These are phyloP conservation scores for Oophaga sylvatica DNA, from an alignment of 2,797 vertebrate genomes.

Conservation along the genomic window DNA sequence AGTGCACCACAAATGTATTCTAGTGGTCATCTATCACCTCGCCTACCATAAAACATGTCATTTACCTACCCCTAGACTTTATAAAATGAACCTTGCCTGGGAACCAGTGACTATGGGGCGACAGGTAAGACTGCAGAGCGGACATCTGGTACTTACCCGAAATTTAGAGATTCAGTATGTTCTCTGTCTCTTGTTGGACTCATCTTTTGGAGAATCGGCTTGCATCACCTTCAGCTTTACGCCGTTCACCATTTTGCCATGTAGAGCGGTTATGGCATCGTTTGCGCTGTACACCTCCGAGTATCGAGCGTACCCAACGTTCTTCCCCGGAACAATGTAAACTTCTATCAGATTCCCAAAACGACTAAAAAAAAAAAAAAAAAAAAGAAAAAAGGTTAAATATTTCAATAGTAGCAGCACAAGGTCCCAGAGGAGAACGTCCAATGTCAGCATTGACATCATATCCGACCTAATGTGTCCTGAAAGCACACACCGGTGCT, in stretches of 20 bases:
- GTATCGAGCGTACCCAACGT: conserved; percentile 92
- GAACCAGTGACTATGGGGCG: neutral
- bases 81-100: neutral
- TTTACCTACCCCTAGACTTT: too few species aligned
- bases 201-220: conserved; percentile 90
- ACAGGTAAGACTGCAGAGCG: neutral
- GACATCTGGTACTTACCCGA: conserved; percentile 69
- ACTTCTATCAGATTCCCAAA: conserved; percentile 92
- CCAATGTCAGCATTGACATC: neutral
- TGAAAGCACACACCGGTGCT: neutral
- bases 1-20: neutral
- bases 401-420: neutral
- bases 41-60: too few species aligned
- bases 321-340: conserved; percentile 90
- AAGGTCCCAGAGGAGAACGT: neutral
- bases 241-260: conserved; percentile 88
- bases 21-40: neutral
- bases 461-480: neutral
- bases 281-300: conserved; percentile 88
- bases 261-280: conserved; percentile 86
- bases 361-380: conserved; percentile 74
- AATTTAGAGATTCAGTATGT: conserved; percentile 78
- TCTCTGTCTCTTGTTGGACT: conserved; percentile 91
- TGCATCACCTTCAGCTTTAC: conserved; percentile 95
- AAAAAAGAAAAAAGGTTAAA: neutral